phyloP scores from a whole-genome alignment of 2,797 vertebrate species.

The Sciaenops ocellatus region DNA sequence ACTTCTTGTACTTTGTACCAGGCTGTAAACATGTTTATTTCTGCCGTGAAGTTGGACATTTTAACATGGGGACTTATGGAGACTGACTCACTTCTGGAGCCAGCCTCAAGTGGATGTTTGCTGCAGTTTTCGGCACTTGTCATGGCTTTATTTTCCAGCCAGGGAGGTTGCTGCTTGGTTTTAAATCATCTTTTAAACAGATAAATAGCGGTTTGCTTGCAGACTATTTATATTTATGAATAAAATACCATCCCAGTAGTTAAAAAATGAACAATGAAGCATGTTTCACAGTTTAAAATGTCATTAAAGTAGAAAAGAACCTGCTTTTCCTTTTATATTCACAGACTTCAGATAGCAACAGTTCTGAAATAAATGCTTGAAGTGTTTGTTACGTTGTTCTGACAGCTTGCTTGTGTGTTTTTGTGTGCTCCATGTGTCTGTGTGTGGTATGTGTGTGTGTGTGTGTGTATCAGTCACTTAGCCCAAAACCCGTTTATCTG shows the following conservation, averaged over 20 bases:
- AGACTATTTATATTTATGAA: not conserved
- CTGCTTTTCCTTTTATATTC: not conserved
- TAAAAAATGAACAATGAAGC: not conserved
- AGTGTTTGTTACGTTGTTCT: constrained; percentile 9
- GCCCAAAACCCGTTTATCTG: constrained; percentile 99
- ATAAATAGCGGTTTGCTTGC: not conserved
- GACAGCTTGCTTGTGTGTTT: constrained; percentile 36
- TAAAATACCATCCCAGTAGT: not conserved
- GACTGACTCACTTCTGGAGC: too few species aligned
- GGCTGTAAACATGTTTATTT: too few species aligned
- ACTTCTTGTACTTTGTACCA: too few species aligned
- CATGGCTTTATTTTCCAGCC: too few species aligned
- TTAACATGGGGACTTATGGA: too few species aligned
- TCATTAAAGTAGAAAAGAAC: not conserved
- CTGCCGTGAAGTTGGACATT: too few species aligned
- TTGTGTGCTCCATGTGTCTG: constrained; percentile 29
- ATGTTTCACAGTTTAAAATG: not conserved
- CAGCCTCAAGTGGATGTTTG: too few species aligned
- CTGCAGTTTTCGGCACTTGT: too few species aligned
- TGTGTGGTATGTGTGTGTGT: constrained; percentile 40
- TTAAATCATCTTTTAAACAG: not conserved
- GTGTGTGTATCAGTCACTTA: constrained; percentile 85
- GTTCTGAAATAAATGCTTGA: not conserved
- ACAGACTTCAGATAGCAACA: too few species aligned
- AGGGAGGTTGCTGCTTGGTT: not conserved